phyloP scores from a whole-genome alignment of 1,140 invertebrate genomes.

The Nasonia vitripennis region DNA sequence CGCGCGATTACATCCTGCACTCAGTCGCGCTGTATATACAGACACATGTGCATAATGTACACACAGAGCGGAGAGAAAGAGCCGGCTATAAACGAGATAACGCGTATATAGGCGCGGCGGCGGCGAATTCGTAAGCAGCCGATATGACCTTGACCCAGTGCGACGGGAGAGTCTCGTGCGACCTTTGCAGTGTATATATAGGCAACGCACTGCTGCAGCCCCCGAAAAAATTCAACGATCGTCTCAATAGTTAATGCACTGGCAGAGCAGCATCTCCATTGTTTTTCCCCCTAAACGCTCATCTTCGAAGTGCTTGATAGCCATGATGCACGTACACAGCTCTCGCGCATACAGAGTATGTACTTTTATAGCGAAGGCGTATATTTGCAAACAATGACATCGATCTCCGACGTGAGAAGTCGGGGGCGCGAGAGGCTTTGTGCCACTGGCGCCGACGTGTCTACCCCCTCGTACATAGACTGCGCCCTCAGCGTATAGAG shows the following conservation, averaged over 20 bases:
- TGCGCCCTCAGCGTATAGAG: not conserved
- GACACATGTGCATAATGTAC: not conserved
- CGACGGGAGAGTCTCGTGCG: not conserved
- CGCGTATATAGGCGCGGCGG: not conserved
- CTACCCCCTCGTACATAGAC: constrained; percentile 53
- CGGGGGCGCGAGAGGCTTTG: constrained; percentile 51
- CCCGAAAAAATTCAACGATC: too few species aligned
- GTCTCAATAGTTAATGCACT: too few species aligned
- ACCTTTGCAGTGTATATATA: not conserved
- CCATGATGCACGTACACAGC: not conserved
- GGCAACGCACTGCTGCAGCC: too few species aligned
- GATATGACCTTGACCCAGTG: not conserved
- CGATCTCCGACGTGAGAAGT: constrained; percentile 57
- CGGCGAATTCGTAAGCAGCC: not conserved
- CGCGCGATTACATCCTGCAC: too few species aligned
- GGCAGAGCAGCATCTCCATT: too few species aligned
- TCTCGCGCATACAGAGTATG: not conserved
- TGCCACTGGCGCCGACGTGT: constrained; percentile 59
- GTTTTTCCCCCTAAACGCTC: not conserved
- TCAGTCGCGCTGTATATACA: not conserved
- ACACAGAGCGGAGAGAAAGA: not conserved
- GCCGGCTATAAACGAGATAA: not conserved
- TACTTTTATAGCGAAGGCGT: constrained; percentile 27
- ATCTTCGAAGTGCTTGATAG: too few species aligned
- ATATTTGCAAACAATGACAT: constrained; percentile 68